A percentile compares a stretch with the other conserved stretches of the same genome.
phyloP scores from a whole-genome alignment of 2,888 invertebrate genomes.

The Ennomos erosarius region DNA sequence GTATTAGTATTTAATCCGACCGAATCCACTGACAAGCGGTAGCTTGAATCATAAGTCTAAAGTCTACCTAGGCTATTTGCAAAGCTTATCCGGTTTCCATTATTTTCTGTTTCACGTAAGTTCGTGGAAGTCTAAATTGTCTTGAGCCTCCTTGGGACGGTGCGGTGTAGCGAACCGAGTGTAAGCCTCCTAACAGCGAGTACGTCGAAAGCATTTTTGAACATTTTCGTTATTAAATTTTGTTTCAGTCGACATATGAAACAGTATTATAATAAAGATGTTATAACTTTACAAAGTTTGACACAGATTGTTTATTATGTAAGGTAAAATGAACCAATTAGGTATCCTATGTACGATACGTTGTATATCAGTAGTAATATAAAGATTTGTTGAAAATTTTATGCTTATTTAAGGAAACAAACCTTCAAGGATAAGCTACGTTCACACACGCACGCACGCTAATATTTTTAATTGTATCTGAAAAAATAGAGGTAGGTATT shows the following conservation, averaged over 20 bases:
- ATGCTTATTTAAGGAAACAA: too few species aligned
- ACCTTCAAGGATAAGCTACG: too few species aligned
- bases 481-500: too few species aligned
- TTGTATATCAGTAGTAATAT: too few species aligned
- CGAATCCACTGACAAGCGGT: neutral
- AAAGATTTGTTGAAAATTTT: too few species aligned
- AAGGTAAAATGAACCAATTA: too few species aligned
- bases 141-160: slow-evolving; percentile 39
- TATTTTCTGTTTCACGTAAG: slow-evolving; percentile 28
- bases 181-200: slow-evolving; percentile 42
- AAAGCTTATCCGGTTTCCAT: slow-evolving; percentile 30
- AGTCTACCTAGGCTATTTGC: slow-evolving; percentile 21
- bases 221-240: slow-evolving; percentile 38
- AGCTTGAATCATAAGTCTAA: neutral
- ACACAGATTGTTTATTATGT: too few species aligned
- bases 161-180: slow-evolving; percentile 41
- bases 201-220: slow-evolving; percentile 40
- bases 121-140: slow-evolving; percentile 31
- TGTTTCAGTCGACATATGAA: neutral
- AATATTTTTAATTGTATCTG: too few species aligned
- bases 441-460: too few species aligned
- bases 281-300: neutral
- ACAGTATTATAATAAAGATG: slow-evolving; percentile 8
- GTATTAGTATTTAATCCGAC: too few species aligned
- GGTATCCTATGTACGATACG: too few species aligned